These are phyloP conservation scores for Gymnoscopelus microlampas DNA, from an alignment of 2,797 vertebrate species.

Conservation along the genomic window DNA sequence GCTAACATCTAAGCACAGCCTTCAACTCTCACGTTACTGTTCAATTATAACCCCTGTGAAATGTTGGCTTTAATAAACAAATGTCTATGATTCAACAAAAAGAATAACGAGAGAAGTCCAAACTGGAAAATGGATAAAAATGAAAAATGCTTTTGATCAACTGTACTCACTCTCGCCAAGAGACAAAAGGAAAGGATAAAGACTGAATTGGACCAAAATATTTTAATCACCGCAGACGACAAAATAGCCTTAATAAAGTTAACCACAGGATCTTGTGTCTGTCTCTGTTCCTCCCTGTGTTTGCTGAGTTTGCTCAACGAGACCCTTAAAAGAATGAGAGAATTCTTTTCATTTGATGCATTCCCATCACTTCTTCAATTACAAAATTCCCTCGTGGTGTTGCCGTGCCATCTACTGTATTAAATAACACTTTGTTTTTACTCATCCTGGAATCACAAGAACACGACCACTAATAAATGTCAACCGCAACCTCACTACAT, in stretches of 20 bases:
- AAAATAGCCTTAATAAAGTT: slow-evolving; percentile 59
- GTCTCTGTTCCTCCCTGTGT: slow-evolving; percentile 36
- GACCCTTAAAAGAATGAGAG: slow-evolving; percentile 26
- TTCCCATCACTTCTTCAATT: slow-evolving; percentile 22
- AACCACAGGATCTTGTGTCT: slow-evolving; percentile 49
- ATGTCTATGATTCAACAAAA: slow-evolving; percentile 37
- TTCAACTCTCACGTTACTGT: slow-evolving; percentile 48
- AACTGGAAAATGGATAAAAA: slow-evolving; percentile 44
- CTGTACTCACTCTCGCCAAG: slow-evolving; percentile 47
- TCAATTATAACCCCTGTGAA: slow-evolving; percentile 22
- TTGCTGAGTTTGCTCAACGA: slow-evolving; percentile 32
- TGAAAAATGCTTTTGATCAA: slow-evolving; percentile 55
- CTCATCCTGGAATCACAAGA: slow-evolving; percentile 8
- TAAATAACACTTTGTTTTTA: slow-evolving; percentile 26
- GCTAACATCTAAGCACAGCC: slow-evolving; percentile 29
- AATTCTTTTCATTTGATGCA: slow-evolving; percentile 38
- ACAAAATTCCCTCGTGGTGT: slow-evolving; percentile 29
- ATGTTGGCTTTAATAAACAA: slow-evolving; percentile 42
- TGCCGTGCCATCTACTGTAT: slow-evolving; percentile 15
- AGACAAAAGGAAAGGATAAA: slow-evolving; percentile 53
- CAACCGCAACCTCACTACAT: not conserved
- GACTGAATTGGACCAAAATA: slow-evolving; percentile 57
- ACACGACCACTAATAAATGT: slow-evolving; percentile 13
- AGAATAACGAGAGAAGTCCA: slow-evolving; percentile 23
- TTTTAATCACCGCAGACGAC: slow-evolving; percentile 59